Conservation (phyloP, 1,140 invertebrate species). For the Kradibia gibbosae region DNA sequence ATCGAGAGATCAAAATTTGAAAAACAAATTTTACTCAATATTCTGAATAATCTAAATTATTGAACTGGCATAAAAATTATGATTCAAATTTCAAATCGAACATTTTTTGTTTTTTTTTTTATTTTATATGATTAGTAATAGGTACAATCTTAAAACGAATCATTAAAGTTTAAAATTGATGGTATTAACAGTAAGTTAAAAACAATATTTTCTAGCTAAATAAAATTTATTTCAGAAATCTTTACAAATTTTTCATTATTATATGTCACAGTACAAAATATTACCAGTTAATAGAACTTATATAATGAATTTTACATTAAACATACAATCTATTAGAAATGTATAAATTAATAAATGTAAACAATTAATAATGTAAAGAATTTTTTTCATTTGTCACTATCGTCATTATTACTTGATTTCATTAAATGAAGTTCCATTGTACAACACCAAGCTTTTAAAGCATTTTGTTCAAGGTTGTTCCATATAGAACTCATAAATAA, state of each 20-base stretch:
- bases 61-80: no score
- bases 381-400: slow-evolving; percentile 22
- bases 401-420: slow-evolving; percentile 57
- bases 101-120: no score
- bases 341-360: background rate
- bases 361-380: background rate
- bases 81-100: no score
- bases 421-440: slow-evolving; percentile 75
- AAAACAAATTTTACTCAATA: no score
- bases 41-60: no score
- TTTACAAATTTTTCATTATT: background rate
- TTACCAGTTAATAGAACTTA: background rate
- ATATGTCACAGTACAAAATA: background rate
- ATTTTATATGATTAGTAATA: no score
- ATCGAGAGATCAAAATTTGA: no score
- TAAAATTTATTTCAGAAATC: background rate
- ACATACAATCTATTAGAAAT: background rate
- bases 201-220: background rate
- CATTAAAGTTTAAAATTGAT: no score
- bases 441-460: slow-evolving; percentile 79
- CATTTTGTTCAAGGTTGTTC: slow-evolving; percentile 85
- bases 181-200: no score
- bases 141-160: no score
- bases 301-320: background rate
- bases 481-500: slow-evolving; percentile 85